Conservation (phyloP, 2,888 invertebrate genomes). For the Acanthococcus lagerstroemiae region DNA sequence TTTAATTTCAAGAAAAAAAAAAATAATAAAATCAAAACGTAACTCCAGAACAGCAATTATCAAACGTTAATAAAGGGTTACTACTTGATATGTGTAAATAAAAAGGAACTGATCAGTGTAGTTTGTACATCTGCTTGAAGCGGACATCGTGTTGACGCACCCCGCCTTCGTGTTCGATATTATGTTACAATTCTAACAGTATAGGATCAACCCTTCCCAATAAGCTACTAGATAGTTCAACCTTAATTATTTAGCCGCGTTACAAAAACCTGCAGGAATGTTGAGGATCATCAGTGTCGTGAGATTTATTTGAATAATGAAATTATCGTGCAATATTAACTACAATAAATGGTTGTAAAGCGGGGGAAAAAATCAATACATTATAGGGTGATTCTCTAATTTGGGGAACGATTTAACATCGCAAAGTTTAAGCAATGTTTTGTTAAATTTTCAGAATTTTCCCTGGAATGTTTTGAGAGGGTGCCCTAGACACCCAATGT, state of each 20-base stretch:
- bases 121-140: slow-evolving; percentile 18
- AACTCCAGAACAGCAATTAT: background rate
- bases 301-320: too few relatives aligned
- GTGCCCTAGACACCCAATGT: too few relatives aligned
- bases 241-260: background rate
- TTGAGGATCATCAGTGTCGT: too few relatives aligned
- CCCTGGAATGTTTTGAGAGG: too few relatives aligned
- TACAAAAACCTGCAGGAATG: too few relatives aligned
- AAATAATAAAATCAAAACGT: background rate
- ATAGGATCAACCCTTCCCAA: slow-evolving; percentile 19
- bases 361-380: too few relatives aligned
- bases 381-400: too few relatives aligned
- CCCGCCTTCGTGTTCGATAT: slow-evolving; percentile 22
- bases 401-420: too few relatives aligned
- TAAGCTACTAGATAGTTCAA: background rate
- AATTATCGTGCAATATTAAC: too few relatives aligned
- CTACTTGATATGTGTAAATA: slow-evolving; percentile 22
- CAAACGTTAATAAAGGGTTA: slow-evolving; percentile 8
- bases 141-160: slow-evolving; percentile 20
- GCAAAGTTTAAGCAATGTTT: too few relatives aligned
- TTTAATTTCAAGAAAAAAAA: background rate
- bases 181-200: slow-evolving; percentile 26
- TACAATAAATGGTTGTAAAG: too few relatives aligned
- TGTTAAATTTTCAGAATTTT: too few relatives aligned
- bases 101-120: slow-evolving; percentile 25